Conservation (phyloP, 2,888 invertebrate genomes). For the Pollenia griseotomentosa region DNA sequence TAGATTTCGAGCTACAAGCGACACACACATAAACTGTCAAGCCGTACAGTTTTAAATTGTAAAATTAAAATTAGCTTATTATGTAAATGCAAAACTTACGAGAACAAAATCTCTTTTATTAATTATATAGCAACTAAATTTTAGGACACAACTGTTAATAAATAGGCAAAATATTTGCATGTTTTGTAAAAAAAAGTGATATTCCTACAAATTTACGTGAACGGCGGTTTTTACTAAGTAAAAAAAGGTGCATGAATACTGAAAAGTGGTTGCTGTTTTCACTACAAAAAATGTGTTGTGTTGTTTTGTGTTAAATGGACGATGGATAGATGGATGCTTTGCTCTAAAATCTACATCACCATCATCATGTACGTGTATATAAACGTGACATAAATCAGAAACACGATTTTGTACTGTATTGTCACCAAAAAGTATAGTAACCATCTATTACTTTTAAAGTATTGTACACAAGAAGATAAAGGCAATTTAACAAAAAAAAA, state of each 20-base stretch:
- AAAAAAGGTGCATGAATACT: conserved; percentile 7
- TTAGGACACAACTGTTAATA: no score
- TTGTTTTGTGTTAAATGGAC: conserved; percentile 38
- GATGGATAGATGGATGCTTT: conserved; percentile 18
- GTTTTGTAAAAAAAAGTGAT: background rate
- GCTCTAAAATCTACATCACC: conserved; percentile 13
- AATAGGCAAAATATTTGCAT: background rate
- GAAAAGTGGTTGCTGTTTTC: conserved; percentile 22
- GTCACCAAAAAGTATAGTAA: conserved; percentile 70
- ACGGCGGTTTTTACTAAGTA: background rate
- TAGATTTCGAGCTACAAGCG: no score
- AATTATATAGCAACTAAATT: no score
- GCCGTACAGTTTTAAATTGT: no score
- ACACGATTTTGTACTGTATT: conserved; percentile 70
- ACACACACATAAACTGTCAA: no score
- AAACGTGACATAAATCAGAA: conserved; percentile 74
- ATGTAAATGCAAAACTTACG: no score
- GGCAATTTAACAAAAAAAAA: background rate
- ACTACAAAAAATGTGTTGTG: conserved; percentile 11
- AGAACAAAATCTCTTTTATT: no score
- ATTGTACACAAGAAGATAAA: background rate
- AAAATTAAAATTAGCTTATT: no score
- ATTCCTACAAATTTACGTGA: background rate
- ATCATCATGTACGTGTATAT: conserved; percentile 28
- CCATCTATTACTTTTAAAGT: conserved; percentile 30